Evolutionary conservation across 1,140 invertebrate genomes (phyloP).

Genomic region (Dreissena polymorpha): DNA sequence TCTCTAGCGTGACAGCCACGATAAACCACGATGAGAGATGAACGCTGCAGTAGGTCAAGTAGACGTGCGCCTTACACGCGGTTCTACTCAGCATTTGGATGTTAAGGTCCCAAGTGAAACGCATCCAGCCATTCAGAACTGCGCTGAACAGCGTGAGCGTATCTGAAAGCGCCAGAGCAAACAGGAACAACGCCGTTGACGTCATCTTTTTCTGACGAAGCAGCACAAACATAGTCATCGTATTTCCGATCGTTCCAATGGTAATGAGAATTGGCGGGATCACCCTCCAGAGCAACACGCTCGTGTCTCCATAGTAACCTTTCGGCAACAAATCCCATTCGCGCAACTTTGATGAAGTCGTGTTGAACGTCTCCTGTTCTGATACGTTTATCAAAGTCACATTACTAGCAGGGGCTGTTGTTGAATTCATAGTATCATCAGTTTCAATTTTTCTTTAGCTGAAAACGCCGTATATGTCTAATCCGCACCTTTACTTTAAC

Average conservation of each 20-base stretch:
- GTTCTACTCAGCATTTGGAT: slow-evolving; percentile 35
- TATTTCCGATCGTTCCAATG: slow-evolving; percentile 61
- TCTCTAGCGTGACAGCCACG: slow-evolving; percentile 64
- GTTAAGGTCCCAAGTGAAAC: slow-evolving; percentile 47
- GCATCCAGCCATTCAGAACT: slow-evolving; percentile 60
- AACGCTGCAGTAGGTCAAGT: slow-evolving; percentile 51
- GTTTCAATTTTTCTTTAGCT: too few species aligned
- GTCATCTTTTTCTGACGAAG: slow-evolving; percentile 27
- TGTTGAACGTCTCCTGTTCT: too few species aligned
- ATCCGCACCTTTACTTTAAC: too few species aligned
- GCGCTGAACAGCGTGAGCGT: slow-evolving; percentile 58
- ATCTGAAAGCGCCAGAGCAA: slow-evolving; percentile 60
- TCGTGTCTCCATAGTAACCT: slow-evolving; percentile 42
- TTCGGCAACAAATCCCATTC: too few species aligned
- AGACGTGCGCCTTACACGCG: slow-evolving; percentile 62
- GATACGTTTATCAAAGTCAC: too few species aligned
- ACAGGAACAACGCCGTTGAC: slow-evolving; percentile 57
- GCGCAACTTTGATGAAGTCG: too few species aligned
- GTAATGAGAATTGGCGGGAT: slow-evolving; percentile 57
- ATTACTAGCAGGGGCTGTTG: too few species aligned
- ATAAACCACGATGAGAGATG: slow-evolving; percentile 65
- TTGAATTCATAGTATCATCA: too few species aligned
- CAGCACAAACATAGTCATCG: slow-evolving; percentile 55
- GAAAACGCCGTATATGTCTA: too few species aligned
- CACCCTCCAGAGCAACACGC: slow-evolving; percentile 27